These are phyloP conservation scores for Drosophila dives DNA, from an alignment of 2,888 invertebrate genomes.

Conservation along the genomic window DNA sequence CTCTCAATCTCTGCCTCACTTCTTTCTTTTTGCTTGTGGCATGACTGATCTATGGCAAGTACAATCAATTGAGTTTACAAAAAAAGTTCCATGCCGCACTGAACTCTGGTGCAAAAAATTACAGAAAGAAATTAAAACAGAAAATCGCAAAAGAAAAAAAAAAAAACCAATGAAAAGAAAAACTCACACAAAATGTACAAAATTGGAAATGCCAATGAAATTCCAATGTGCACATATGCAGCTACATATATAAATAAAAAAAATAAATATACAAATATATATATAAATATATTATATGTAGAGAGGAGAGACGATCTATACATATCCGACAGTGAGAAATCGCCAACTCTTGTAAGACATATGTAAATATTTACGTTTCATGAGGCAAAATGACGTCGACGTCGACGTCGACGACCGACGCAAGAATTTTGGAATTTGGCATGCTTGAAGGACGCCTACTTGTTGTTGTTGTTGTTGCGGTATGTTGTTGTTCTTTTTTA, in stretches of 20 bases:
- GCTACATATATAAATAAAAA: not conserved
- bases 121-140: conserved; percentile 35
- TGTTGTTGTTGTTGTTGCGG: conserved; percentile 41
- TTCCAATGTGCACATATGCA: conserved; percentile 51
- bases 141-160: conserved; percentile 7
- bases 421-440: conserved; percentile 80
- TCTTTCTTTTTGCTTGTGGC: not conserved
- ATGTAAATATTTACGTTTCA: conserved; percentile 75
- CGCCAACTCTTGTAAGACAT: conserved; percentile 74
- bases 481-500: conserved; percentile 15
- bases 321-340: conserved; percentile 70
- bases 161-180: conserved; percentile 25
- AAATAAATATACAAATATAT: not conserved
- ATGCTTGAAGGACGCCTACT: conserved; percentile 75
- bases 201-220: conserved; percentile 77
- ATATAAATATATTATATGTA: not conserved
- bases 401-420: conserved; percentile 74
- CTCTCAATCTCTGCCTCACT: not conserved
- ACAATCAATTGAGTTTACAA: conserved; percentile 37
- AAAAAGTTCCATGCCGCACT: conserved; percentile 41
- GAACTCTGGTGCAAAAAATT: conserved; percentile 39
- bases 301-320: not conserved
- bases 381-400: conserved; percentile 67
- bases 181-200: conserved; percentile 50
- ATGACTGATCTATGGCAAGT: conserved; percentile 43